Conservation (phyloP, 2,113 vertebrate genomes). For the Pseudorectes ferrugineus region DNA sequence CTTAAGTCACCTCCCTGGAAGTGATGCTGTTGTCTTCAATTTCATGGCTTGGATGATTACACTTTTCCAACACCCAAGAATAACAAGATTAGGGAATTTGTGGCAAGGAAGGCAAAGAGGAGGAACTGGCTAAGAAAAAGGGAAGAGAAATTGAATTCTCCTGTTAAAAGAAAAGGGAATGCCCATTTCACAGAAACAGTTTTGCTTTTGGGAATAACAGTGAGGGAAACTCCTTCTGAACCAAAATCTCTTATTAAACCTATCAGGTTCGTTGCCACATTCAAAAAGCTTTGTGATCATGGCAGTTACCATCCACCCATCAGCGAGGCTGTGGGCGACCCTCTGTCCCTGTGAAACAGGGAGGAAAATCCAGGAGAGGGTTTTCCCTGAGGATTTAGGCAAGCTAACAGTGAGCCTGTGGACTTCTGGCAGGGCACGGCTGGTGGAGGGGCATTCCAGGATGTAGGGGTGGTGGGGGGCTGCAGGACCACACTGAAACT, state of each 20-base stretch:
- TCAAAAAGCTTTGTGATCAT: background rate
- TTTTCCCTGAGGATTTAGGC: background rate
- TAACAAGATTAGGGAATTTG: slow-evolving; percentile 65
- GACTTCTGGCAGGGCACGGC: background rate
- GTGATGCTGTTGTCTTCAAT: slow-evolving; percentile 54
- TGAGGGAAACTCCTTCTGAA: background rate
- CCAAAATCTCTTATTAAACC: background rate
- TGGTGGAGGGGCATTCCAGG: background rate
- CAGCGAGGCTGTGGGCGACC: rapidly evolving
- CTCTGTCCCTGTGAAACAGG: background rate
- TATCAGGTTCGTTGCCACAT: background rate
- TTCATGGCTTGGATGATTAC: slow-evolving; percentile 49
- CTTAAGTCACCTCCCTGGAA: slow-evolving; percentile 40
- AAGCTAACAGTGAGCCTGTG: rapidly evolving
- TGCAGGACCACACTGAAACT: background rate
- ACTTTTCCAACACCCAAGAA: slow-evolving; percentile 24
- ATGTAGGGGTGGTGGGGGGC: too few species aligned
- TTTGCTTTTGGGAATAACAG: background rate
- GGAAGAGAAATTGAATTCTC: slow-evolving; percentile 7
- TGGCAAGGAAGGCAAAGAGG: background rate
- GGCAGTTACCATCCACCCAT: background rate
- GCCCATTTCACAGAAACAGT: background rate
- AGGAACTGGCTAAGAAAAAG: slow-evolving; percentile 1
- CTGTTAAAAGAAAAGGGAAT: slow-evolving; percentile 7
- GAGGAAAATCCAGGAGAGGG: background rate